Conservation (phyloP, 2,113 vertebrate species). For the Anolis carolinensis region DNA sequence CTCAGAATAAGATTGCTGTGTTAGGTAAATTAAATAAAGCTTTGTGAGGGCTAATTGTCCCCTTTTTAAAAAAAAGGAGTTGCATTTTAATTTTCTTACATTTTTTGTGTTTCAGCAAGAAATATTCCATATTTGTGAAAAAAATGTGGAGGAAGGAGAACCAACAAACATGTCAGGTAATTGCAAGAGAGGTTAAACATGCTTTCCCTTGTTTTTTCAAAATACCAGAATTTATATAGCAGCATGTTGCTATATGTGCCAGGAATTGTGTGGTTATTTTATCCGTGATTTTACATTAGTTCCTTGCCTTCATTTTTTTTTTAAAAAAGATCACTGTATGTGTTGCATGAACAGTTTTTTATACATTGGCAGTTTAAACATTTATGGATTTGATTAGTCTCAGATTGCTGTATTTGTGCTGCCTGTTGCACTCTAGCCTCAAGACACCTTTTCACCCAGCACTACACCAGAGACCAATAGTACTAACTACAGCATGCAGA, state of each 20-base stretch:
- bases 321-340: neutral
- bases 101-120: conserved; percentile 59
- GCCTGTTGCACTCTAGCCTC: too few species aligned
- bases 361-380: neutral
- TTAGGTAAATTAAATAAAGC: neutral
- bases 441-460: too few species aligned
- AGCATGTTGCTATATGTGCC: neutral
- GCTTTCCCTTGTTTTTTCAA: neutral
- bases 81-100: neutral
- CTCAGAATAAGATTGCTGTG: neutral
- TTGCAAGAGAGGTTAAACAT: neutral
- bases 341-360: neutral
- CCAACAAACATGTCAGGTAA: conserved; percentile 51
- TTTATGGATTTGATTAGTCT: too few species aligned
- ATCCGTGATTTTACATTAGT: neutral
- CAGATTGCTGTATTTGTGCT: too few species aligned
- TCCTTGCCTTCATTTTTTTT: neutral
- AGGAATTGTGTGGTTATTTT: neutral
- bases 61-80: neutral
- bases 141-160: neutral
- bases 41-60: neutral
- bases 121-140: conserved; percentile 13
- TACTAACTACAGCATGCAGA: too few species aligned
- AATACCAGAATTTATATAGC: neutral
- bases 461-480: too few species aligned